Percentiles rank a stretch among this genome's conserved stretches.
Evolutionary conservation across 2,888 invertebrate species (phyloP).

Genomic region (Aphidius colemani): DNA sequence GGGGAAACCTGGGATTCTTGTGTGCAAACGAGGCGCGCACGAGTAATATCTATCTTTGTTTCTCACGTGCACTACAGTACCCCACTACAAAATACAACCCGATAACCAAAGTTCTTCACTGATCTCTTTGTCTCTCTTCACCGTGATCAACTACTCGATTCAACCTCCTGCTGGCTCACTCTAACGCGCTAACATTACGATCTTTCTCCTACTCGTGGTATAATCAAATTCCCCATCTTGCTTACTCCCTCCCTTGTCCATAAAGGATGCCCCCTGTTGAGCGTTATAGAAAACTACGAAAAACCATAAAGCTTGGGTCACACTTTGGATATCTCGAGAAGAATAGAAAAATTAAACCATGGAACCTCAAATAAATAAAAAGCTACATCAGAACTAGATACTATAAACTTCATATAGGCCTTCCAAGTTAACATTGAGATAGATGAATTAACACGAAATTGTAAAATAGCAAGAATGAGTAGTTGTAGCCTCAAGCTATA

Average conservation of each 20-base stretch:
- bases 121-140: constrained; percentile 44
- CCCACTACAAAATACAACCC: constrained; percentile 40
- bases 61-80: constrained; percentile 40
- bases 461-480: constrained; percentile 27
- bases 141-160: constrained; percentile 46
- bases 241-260: constrained; percentile 51
- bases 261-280: constrained; percentile 53
- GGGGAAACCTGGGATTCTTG: constrained; percentile 29
- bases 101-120: constrained; percentile 47
- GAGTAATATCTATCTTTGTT: constrained; percentile 43
- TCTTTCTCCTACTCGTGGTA: constrained; percentile 57
- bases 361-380: too few relatives aligned
- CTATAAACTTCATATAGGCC: too few relatives aligned
- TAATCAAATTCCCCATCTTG: constrained; percentile 28
- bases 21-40: constrained; percentile 44
- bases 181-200: constrained; percentile 36
- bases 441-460: not conserved
- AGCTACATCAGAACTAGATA: too few relatives aligned
- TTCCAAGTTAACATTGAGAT: too few relatives aligned
- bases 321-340: constrained; percentile 31
- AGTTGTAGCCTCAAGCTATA: not conserved
- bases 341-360: not conserved
- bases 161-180: constrained; percentile 50
- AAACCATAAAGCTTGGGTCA: constrained; percentile 55
- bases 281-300: constrained; percentile 49